Evolutionary conservation across 1,140 invertebrate genomes (phyloP), one percentile per base, ranked within the genome.

Genomic region (Coenobita brevimanus): DNA sequence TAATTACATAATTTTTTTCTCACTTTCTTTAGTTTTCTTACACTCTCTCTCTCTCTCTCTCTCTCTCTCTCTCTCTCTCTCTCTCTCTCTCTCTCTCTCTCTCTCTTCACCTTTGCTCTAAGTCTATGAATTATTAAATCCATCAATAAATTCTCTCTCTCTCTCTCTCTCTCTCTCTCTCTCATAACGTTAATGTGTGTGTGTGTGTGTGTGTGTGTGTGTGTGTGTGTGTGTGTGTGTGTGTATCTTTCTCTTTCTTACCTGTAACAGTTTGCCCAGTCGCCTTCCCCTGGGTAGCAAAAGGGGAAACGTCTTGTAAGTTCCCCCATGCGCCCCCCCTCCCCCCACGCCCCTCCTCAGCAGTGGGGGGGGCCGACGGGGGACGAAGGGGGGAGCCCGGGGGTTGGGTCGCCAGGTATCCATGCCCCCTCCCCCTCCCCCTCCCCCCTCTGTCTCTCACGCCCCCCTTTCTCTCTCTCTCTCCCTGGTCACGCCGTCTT

Each of bases 371-470:
- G 21, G n/a, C 30, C 69, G 46, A 21, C 82, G 69, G 69, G 82
- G 82, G n/a, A 84, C 54, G 69, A 84, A 84, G 33, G 82, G 82
- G n/a, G 82, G 82, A 2, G 82, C 82, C 17, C 71, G 43, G 24
- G 82, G 82, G 71, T 84, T 69, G 33, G 82, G 82, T 13, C 69
- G 82, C 82, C 82, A 84, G 50, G 69, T 33, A 4, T 84, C 82
- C 82, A 84, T 84, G 33, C 41, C 30, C 38, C n/a, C 15, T 17
- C 27, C 73, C 33, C 67, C 67, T 36, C 67, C 67, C 15, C 67
- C 67, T 36, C 41, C 41, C 27, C 73, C 36, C 24, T 21, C 69
- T n/a, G 6, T 36, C 67, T 27, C 67, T 50, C 46, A 50, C 46
- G 17, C 46, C 46, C 6, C 46, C 46, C 17, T 17, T 50, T 17